A percentile compares a stretch with the other conserved stretches of the same genome.
phyloP scores from a whole-genome alignment of 2,888 invertebrate genomes.

The Philereme transversata region DNA sequence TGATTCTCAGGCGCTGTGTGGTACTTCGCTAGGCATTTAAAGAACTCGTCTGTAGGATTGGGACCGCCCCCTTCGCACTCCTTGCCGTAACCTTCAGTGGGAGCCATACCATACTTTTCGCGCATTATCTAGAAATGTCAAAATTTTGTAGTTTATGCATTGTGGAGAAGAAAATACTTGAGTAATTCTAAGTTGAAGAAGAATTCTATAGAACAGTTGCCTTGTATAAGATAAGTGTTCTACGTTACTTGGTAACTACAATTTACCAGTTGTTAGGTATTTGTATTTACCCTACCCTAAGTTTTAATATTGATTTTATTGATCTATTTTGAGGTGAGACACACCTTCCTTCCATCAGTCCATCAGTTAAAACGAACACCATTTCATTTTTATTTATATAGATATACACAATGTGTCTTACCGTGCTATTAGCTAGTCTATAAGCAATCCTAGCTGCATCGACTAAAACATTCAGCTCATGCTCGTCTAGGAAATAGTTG shows the following conservation, averaged over 20 bases:
- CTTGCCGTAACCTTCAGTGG: slow-evolving; percentile 73
- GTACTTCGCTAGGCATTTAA: slow-evolving; percentile 88
- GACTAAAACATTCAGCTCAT: slow-evolving; percentile 86
- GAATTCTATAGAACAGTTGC: too few relatives aligned
- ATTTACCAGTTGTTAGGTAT: too few relatives aligned
- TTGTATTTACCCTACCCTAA: too few relatives aligned
- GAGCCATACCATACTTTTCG: slow-evolving; percentile 82
- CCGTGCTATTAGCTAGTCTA: slow-evolving; percentile 82
- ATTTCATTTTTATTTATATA: too few relatives aligned
- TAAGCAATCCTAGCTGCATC: slow-evolving; percentile 86
- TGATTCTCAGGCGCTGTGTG: slow-evolving; percentile 93
- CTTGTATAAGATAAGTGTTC: too few relatives aligned
- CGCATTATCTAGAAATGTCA: slow-evolving; percentile 65
- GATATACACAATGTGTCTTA: slow-evolving; percentile 42
- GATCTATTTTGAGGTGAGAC: too few relatives aligned
- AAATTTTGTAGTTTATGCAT: not conserved
- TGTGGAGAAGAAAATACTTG: too few relatives aligned
- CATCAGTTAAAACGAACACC: too few relatives aligned
- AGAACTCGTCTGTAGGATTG: slow-evolving; percentile 87
- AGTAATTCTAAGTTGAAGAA: too few relatives aligned
- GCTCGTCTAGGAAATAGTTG: slow-evolving; percentile 88
- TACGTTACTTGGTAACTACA: too few relatives aligned
- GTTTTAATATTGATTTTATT: too few relatives aligned
- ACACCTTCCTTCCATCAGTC: too few relatives aligned
- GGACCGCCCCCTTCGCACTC: slow-evolving; percentile 72